Conservation (phyloP, 2,888 invertebrate genomes). For the Ceratothoa steindachneri region DNA sequence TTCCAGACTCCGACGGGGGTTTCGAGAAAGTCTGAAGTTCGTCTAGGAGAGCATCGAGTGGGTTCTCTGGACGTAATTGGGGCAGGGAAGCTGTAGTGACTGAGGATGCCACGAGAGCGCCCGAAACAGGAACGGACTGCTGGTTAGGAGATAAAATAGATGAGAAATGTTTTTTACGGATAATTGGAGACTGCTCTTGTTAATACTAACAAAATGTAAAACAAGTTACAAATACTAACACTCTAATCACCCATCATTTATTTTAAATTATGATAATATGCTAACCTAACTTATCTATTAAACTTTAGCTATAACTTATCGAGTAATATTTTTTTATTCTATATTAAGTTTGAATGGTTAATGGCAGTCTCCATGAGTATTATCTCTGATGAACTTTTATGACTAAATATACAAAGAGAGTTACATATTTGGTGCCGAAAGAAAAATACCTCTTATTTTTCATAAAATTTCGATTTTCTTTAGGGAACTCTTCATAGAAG, state of each 20-base stretch:
- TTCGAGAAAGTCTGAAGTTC: constrained; percentile 84
- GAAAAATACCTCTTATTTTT: too few species aligned
- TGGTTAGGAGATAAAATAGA: constrained; percentile 11
- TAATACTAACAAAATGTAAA: background rate
- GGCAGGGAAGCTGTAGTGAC: constrained; percentile 36
- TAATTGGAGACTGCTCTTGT: background rate
- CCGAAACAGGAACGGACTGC: constrained; percentile 46
- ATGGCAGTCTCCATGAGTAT: background rate
- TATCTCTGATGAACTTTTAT: background rate
- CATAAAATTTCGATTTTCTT: too few species aligned
- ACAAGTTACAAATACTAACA: too few species aligned
- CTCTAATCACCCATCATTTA: too few species aligned
- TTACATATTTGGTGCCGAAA: background rate
- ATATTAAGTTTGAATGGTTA: background rate
- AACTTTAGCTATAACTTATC: too few species aligned
- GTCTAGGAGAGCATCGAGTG: constrained; percentile 94
- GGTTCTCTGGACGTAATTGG: constrained; percentile 65
- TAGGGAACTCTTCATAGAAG: too few species aligned
- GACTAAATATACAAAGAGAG: too few species aligned
- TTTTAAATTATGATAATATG: too few species aligned
- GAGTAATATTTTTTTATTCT: too few species aligned
- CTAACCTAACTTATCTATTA: too few species aligned
- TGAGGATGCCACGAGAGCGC: constrained; percentile 45
- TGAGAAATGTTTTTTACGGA: background rate
- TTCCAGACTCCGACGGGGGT: constrained; percentile 56